Conservation (phyloP, 37 sponge, comb jelly and placozoan genomes). For the Hormiphora californensis region DNA sequence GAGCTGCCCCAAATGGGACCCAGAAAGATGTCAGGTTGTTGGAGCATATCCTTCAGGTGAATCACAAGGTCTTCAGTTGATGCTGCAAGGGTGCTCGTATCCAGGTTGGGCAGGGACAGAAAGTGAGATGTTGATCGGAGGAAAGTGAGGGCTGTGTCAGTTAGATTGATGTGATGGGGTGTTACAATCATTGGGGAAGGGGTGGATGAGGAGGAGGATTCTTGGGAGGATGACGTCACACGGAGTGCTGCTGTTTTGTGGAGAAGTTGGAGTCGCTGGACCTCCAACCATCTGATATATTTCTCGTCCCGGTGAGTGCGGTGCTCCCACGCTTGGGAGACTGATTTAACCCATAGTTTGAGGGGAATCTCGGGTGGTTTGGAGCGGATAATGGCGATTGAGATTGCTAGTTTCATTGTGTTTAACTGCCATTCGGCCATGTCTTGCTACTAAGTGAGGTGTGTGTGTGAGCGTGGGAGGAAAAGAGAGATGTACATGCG, state of each 20-base stretch:
- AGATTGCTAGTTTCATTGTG: slow-evolving; percentile 37
- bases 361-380: background rate
- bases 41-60: background rate
- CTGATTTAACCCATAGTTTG: background rate
- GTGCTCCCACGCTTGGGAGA: background rate
- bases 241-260: background rate
- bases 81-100: no score
- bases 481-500: no score
- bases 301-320: slow-evolving; percentile 28
- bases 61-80: slow-evolving; percentile 14
- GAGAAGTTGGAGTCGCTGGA: slow-evolving; percentile 26
- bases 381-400: background rate
- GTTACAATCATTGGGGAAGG: no score
- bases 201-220: background rate
- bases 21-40: background rate
- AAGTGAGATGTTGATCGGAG: background rate
- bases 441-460: background rate
- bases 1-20: background rate
- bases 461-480: slow-evolving; percentile 25
- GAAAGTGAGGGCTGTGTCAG: background rate
- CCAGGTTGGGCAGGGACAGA: background rate
- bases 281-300: slow-evolving; percentile 29
- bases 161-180: background rate
- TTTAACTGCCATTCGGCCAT: background rate
- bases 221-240: background rate